A percentile compares a stretch with the other conserved stretches of the same genome.
These are phyloP conservation scores for Caenorhabditis auriculariae DNA, from an alignment of 2,888 invertebrate species.

Conservation along the genomic window DNA sequence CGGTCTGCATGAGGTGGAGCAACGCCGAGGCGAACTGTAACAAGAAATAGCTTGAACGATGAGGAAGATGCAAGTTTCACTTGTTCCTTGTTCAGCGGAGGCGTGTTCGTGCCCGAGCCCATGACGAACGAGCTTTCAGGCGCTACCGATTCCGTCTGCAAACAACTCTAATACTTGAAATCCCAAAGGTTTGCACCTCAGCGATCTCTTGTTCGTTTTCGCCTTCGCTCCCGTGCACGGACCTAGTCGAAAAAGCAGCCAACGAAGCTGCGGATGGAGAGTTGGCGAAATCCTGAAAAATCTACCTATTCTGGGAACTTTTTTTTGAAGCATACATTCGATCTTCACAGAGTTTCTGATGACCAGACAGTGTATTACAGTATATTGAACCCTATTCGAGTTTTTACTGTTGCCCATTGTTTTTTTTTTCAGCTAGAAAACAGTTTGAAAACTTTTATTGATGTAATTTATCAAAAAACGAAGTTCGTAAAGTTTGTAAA, in stretches of 20 bases:
- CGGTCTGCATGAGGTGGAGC: constrained; percentile 35
- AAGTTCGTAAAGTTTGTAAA: not conserved
- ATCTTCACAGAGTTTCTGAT: no score
- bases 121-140: constrained; percentile 28
- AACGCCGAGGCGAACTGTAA: constrained; percentile 35
- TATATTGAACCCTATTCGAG: no score
- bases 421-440: no score
- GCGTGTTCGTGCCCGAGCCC: constrained; percentile 18
- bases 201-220: constrained; percentile 12
- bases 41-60: not conserved
- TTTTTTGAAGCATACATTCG: no score
- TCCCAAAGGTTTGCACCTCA: constrained; percentile 2
- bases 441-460: not conserved
- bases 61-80: constrained; percentile 4
- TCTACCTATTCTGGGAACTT: no score
- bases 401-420: no score
- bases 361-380: no score
- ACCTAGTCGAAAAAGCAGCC: constrained; percentile 37
- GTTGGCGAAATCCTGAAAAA: constrained; percentile 31
- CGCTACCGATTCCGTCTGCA: constrained; percentile 7
- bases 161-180: not conserved
- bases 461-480: not conserved
- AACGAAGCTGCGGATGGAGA: constrained; percentile 44
- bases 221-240: constrained; percentile 37
- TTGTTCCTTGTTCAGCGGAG: constrained; percentile 32